phyloP scores from a whole-genome alignment of 1,140 invertebrate genomes.

The Chironomus tepperi region DNA sequence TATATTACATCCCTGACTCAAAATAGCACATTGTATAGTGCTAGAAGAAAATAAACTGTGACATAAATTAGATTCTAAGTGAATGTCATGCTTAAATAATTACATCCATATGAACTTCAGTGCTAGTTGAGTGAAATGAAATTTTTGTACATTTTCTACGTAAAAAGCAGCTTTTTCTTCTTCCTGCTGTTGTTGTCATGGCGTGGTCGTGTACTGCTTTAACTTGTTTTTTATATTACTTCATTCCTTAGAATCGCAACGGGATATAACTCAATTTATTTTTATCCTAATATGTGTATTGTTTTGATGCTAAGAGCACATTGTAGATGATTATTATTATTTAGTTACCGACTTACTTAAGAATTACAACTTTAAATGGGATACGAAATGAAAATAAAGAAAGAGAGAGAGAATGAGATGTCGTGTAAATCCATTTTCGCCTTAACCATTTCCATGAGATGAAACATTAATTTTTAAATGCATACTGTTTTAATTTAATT shows the following conservation, averaged over 20 bases:
- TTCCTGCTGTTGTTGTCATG: conserved; percentile 2
- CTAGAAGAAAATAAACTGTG: background rate
- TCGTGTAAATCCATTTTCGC: background rate
- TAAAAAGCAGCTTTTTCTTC: background rate
- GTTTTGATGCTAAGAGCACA: conserved; percentile 16
- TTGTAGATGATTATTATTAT: conserved; percentile 9
- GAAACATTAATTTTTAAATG: conserved; percentile 10
- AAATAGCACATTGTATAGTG: background rate
- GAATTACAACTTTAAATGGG: conserved; percentile 2
- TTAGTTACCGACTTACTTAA: background rate
- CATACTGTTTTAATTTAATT: background rate
- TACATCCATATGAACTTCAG: background rate
- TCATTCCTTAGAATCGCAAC: background rate
- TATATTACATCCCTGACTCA: no score
- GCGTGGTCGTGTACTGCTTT: background rate
- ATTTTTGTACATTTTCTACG: background rate
- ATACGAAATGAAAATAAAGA: no score
- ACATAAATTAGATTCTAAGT: background rate
- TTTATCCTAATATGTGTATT: conserved; percentile 16
- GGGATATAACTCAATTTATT: conserved; percentile 21
- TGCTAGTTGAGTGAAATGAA: background rate
- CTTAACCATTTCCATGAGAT: background rate
- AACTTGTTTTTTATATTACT: background rate
- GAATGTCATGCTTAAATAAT: background rate
- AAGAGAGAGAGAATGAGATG: background rate